Conservation (phyloP, 2,797 vertebrate species). For the Perodicticus potto region DNA sequence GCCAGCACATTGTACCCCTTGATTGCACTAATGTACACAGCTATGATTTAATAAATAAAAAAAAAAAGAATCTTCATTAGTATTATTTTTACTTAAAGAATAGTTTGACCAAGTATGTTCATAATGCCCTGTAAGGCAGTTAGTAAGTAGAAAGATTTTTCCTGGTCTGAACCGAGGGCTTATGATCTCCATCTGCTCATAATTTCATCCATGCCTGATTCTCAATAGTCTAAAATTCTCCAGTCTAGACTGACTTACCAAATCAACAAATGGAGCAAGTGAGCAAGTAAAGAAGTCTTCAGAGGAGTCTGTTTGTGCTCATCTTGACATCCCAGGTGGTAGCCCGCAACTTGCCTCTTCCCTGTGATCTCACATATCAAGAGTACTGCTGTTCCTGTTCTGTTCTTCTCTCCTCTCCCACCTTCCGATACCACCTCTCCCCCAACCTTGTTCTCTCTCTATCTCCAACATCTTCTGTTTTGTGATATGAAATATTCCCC, state of each 20-base stretch:
- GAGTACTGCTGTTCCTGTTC: background rate
- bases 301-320: background rate
- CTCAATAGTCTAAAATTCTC: background rate
- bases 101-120: background rate
- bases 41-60: too few species aligned
- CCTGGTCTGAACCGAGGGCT: background rate
- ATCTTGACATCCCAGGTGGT: too few species aligned
- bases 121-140: background rate
- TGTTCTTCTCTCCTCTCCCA: background rate
- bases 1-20: too few species aligned
- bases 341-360: background rate
- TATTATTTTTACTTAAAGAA: slow-evolving; percentile 3
- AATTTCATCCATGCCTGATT: background rate
- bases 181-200: background rate
- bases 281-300: background rate
- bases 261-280: background rate
- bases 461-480: background rate
- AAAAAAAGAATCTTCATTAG: background rate
- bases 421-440: background rate
- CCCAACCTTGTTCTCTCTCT: background rate
- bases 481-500: background rate
- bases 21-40: too few species aligned
- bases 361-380: background rate
- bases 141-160: background rate
- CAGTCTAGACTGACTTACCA: background rate